Evolutionary conservation across 1,140 invertebrate species (phyloP), one percentile per base, ranked within the genome.

Genomic region (Dendrolimus punctatus): DNA sequence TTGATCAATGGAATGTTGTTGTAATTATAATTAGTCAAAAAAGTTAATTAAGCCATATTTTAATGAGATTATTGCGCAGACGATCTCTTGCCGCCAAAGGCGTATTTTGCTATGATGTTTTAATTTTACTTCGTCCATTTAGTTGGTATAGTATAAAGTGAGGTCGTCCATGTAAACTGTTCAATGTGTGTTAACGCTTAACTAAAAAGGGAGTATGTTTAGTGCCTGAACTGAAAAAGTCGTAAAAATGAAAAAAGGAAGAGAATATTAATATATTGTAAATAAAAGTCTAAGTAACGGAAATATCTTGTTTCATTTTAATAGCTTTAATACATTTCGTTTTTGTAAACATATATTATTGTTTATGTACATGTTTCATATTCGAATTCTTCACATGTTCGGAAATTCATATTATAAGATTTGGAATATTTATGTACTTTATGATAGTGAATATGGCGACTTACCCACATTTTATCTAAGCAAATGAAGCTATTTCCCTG

Each of bases 231-330:
- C 64, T 73, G 70, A 72, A 73, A 73, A 66, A 56, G 46, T 71
- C 51, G 53, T 71, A 62, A 68, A 72, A 66, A 70, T 53, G 46
- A 53, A 75, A 68, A 71, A 71, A 71, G 56, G 75, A 74, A 81
- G 73, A 83, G 73, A 75, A 81, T 83, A 85, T 74, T 80, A 83
- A 83, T 83, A 85, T 85, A 85, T 85, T 85, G 81, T 85, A 85
- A 83, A 85, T 85, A 85, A 85, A 73, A 69, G 53, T 71, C 53
- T 62, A 75, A 76, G 71, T 44, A 65, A 68, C 59, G 62, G 47
- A 55, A 46, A 46, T 53, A 49, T 8, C 53, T 55, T 47, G 39
- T 62, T 63, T 67, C 40, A 62, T 67, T 70, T 65, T 39, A 40
- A 41, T 51, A 23, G 23, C 23, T 23, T 23, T 1, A 23, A 3